Percentiles rank a stretch among this genome's conserved stretches.
These are phyloP conservation scores for Cylindroiulus punctatus DNA, from an alignment of 2,888 invertebrate species.

Conservation along the genomic window DNA sequence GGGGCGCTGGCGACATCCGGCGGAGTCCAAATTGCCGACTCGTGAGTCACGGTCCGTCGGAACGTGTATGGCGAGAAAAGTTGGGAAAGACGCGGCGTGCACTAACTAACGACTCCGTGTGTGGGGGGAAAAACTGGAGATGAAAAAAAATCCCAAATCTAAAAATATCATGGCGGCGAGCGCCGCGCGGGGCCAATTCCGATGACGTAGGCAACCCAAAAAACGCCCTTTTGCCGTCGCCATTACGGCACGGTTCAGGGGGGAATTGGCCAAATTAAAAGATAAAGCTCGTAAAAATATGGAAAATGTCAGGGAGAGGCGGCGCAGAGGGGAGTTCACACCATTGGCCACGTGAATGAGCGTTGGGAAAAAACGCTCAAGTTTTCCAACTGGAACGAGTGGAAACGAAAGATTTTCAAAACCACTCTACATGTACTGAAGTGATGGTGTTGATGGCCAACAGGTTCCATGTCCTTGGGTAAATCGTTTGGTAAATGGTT, in stretches of 20 bases:
- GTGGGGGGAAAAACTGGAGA: background rate
- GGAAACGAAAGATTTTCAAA: too few species aligned
- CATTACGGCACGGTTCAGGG: background rate
- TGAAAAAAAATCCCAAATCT: background rate
- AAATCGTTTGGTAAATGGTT: too few species aligned
- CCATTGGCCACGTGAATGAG: background rate
- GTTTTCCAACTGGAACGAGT: background rate
- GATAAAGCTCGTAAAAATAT: slow-evolving; percentile 44
- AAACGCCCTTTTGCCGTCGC: slow-evolving; percentile 12
- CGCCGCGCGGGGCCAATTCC: slow-evolving; percentile 22
- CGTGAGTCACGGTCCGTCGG: slow-evolving; percentile 5
- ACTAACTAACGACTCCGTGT: background rate
- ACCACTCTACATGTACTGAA: too few species aligned
- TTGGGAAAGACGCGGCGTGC: background rate
- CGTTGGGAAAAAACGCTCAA: background rate
- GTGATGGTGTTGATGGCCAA: too few species aligned
- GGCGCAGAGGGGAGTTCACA: background rate
- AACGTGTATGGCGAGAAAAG: background rate
- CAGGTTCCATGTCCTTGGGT: too few species aligned
- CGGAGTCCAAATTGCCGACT: background rate
- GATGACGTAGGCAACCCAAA: slow-evolving; percentile 32
- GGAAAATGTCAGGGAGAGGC: slow-evolving; percentile 22
- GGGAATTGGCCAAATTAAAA: slow-evolving; percentile 44
- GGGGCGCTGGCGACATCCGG: background rate
- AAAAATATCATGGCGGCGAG: background rate